Conservation (phyloP, 2,888 invertebrate species). For the Eumerus sabulonum region DNA sequence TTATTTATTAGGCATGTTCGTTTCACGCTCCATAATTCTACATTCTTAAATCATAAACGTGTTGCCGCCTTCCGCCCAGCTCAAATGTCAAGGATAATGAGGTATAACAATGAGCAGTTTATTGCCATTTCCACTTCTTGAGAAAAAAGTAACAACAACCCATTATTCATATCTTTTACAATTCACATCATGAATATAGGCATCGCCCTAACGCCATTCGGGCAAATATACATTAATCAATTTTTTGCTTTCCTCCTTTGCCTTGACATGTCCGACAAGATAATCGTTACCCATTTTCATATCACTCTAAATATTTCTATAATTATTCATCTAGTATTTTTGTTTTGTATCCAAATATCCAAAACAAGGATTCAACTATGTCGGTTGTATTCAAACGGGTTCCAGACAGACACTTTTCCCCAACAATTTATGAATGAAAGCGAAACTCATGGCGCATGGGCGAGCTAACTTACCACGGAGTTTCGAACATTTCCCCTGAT, state of each 20-base stretch:
- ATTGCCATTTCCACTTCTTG: too few relatives aligned
- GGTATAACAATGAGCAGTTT: neutral
- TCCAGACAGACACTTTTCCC: constrained; percentile 50
- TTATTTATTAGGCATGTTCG: too few relatives aligned
- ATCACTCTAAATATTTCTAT: constrained; percentile 25
- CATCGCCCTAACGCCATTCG: constrained; percentile 1
- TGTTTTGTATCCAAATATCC: constrained; percentile 10
- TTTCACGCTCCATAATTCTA: too few relatives aligned
- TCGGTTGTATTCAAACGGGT: constrained; percentile 14
- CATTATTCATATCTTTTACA: constrained; percentile 18
- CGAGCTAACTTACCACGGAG: constrained; percentile 32
- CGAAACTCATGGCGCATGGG: constrained; percentile 43
- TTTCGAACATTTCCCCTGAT: constrained; percentile 50
- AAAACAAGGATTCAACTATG: constrained; percentile 4
- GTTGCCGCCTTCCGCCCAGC: too few relatives aligned
- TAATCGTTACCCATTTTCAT: constrained; percentile 4
- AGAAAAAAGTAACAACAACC: neutral
- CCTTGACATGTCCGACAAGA: constrained; percentile 26
- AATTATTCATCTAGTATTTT: constrained; percentile 33
- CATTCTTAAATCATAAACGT: too few relatives aligned
- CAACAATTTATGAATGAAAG: constrained; percentile 59
- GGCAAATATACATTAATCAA: constrained; percentile 31
- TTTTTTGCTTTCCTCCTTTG: neutral
- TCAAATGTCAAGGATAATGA: too few relatives aligned
- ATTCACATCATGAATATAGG: neutral